Evolutionary conservation across 2,888 invertebrate species (phyloP), one percentile per base, ranked within the genome.

Genomic region (Leucophora obtusa): DNA sequence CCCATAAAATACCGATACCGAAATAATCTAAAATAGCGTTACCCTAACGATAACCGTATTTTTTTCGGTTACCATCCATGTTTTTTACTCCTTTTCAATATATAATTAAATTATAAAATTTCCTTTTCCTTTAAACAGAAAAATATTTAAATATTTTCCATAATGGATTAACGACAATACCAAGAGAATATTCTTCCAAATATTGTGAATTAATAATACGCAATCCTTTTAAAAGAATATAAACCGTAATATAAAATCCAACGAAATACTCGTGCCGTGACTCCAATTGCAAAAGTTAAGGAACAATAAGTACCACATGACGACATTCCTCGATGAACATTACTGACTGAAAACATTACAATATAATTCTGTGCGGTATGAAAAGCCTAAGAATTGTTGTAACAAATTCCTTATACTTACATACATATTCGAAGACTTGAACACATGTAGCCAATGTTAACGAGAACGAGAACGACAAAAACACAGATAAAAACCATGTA

Each of bases 401-500:
- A 6, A 28, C 28, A 28, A 28, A 70, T 58, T 63, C 21, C 8
- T 5, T 8, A 43, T 38, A 18, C 14, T 8, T 43, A 7, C 2
- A 43, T 38, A 18, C 14, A 14, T 43, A 7, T 38, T 18, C 11
- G 47, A 33, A 72, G 38, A 68, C 51, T 60, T 38, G 58, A 66
- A 62, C 68, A 56, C 58, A 70, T 70, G 76, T 71, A 77, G 76
- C 70, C 70, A 77, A 71, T 70, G 70, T 72, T 72, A 73, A 78
- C 78, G 60, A 73, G 56, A 14, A 56, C 33, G 54, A 66, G 33
- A 14, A 73, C 62, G 3, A 51, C 33, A 66, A 65, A 28, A 58
- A 15, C 33, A 60, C 54, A 60, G 66, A 78, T 50, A 66, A 72
- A 83, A 84, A 60, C 79, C 28, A 76, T 68, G 81, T 87, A 87